Evolutionary conservation across 2,113 vertebrate genomes (phyloP).

Genomic region (Tyto alba): DNA sequence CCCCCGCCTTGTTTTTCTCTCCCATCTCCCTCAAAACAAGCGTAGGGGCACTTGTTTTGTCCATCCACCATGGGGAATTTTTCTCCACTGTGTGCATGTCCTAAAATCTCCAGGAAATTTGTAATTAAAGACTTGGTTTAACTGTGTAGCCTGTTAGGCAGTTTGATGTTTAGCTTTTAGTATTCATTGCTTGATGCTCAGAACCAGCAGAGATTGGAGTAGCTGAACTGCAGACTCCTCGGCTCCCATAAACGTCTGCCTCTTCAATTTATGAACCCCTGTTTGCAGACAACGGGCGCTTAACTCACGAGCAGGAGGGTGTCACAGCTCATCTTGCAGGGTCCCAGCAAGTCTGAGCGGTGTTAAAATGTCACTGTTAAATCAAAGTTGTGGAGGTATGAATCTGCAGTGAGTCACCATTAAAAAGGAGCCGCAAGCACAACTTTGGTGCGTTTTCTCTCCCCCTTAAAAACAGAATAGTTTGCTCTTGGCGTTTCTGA

Average conservation of each 20-base stretch:
- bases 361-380: neutral
- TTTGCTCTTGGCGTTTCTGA: neutral
- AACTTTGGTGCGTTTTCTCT: neutral
- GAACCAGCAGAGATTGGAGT: neutral
- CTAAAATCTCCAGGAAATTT: neutral
- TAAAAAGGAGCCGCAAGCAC: neutral
- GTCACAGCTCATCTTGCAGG: neutral
- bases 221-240: neutral
- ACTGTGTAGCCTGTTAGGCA: neutral
- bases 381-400: neutral
- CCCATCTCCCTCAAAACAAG: neutral
- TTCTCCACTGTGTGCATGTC: neutral
- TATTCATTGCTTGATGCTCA: neutral
- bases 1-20: neutral
- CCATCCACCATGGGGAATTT: neutral
- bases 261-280: neutral
- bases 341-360: neutral
- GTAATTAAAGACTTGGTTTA: neutral
- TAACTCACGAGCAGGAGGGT: neutral
- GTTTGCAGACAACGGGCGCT: neutral
- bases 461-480: neutral
- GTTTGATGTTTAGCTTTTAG: neutral
- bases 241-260: neutral
- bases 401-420: neutral
- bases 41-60: fast-evolving